These are phyloP conservation scores for Xiphophorus couchianus DNA, from an alignment of 2,113 vertebrate genomes.

Conservation along the genomic window DNA sequence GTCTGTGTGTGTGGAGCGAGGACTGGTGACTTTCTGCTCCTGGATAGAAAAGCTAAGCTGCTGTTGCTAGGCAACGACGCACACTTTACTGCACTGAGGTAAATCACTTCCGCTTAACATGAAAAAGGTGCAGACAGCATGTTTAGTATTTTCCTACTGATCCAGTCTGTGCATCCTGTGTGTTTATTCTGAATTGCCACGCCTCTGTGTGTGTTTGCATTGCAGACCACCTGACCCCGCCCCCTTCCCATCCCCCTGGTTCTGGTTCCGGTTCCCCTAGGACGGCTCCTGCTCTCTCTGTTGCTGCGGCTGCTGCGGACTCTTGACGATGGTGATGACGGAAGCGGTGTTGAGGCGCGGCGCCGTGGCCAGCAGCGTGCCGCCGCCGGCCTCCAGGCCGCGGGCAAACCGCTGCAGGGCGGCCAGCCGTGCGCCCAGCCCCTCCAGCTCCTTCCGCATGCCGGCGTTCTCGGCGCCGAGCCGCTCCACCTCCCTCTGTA, in stretches of 20 bases:
- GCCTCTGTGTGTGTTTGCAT: conserved; percentile 56
- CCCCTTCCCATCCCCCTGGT: not conserved
- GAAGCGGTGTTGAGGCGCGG: conserved; percentile 90
- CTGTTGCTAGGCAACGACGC: conserved; percentile 15
- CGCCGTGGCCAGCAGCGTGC: conserved; percentile 85
- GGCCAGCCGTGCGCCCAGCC: conserved; percentile 93
- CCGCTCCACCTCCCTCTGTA: conserved; percentile 96
- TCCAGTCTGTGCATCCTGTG: conserved; percentile 6
- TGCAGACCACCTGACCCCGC: conserved; percentile 25
- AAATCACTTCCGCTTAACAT: conserved; percentile 27
- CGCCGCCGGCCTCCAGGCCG: conserved; percentile 87
- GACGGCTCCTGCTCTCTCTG: conserved; percentile 80
- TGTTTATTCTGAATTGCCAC: conserved; percentile 18
- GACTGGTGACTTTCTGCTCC: not conserved
- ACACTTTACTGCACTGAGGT: conserved; percentile 1
- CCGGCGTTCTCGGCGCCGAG: conserved; percentile 96
- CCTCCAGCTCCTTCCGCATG: conserved; percentile 97
- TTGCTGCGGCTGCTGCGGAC: conserved; percentile 83
- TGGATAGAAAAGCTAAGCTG: conserved; percentile 12
- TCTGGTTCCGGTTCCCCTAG: conserved; percentile 63
- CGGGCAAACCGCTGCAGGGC: conserved; percentile 96
- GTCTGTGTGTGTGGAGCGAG: conserved; percentile 18
- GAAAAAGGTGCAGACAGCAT: conserved; percentile 29
- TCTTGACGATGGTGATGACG: conserved; percentile 95
- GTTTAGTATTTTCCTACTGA: conserved; percentile 61